phyloP scores from a whole-genome alignment of 1,140 invertebrate genomes.

The Vanessa tameamea region DNA sequence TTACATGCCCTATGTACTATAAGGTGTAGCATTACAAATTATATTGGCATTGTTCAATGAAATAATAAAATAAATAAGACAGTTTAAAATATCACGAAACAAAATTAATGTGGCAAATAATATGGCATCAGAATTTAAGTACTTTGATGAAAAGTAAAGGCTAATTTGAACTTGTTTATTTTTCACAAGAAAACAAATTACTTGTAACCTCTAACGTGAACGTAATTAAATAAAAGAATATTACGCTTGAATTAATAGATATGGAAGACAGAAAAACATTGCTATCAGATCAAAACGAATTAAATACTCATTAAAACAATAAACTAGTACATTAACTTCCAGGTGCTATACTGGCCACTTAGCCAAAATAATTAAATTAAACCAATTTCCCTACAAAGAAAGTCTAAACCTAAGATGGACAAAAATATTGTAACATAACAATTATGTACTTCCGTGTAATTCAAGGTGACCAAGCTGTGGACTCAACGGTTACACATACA shows the following conservation, averaged over 20 bases:
- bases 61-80: slow-evolving; percentile 70
- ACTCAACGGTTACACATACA: slow-evolving; percentile 57
- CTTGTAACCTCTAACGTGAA: slow-evolving; percentile 19
- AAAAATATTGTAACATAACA: slow-evolving; percentile 65
- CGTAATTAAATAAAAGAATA: slow-evolving; percentile 11
- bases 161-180: slow-evolving; percentile 46
- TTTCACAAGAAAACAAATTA: slow-evolving; percentile 4
- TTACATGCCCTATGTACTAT: slow-evolving; percentile 60
- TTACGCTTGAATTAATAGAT: slow-evolving; percentile 42
- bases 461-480: slow-evolving; percentile 61
- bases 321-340: slow-evolving; percentile 60
- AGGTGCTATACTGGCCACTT: slow-evolving; percentile 64
- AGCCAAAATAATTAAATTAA: slow-evolving; percentile 68
- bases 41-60: slow-evolving; percentile 62
- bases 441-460: slow-evolving; percentile 72
- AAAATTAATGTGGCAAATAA: slow-evolving; percentile 78
- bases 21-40: slow-evolving; percentile 51
- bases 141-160: slow-evolving; percentile 60
- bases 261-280: slow-evolving; percentile 79
- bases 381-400: slow-evolving; percentile 70
- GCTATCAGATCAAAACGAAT: slow-evolving; percentile 74
- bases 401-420: slow-evolving; percentile 71
- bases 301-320: slow-evolving; percentile 52
- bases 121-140: slow-evolving; percentile 81
- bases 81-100: slow-evolving; percentile 75